Evolutionary conservation across 1,140 invertebrate genomes (phyloP), one percentile per base, ranked within the genome.

Genomic region (Psix sp.): DNA sequence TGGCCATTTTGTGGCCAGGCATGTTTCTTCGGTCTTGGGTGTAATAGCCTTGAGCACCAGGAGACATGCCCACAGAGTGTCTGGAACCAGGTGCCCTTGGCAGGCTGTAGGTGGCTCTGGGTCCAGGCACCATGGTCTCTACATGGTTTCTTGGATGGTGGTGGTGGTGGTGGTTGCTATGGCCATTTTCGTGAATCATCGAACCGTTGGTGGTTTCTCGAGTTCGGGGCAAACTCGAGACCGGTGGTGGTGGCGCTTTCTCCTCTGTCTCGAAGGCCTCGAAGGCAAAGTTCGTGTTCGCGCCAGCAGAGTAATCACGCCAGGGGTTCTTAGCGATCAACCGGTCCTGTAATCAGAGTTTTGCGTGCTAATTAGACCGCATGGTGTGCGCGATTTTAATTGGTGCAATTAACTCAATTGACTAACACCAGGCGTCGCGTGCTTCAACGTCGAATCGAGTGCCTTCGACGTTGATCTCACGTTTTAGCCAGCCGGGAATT

Each of bases 221-320:
- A 80, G 80, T 87, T 81, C 80, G 73, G 7, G 83, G 84, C 14
- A 86, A 57, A 63, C 84, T 83, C 39, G 82, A 84, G 5, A 84
- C 80, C 5, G 84, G 82, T 3, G 84, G 83, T 9, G 82, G 80
- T 3, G 85, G 85, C 6, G 86, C 82, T 77, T 94, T 93, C 77
- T 94, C 93, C 75, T 94, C 93, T n/a, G 90, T 91, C 52, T 94
- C 93, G 80, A 92, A 95, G 0, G 93, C 90, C 73, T 96, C 94
- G 82, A 96, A 96, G 0, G 93, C 94, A 83, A 95, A 95, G 85
- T 96, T 96, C 0, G 93, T 95, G 78, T 94, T 94, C 1, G 92
- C 90, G 9, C 83, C 83, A 0, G 92, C 88, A 1, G 93, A 91
- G 80, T 95, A 96, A 80, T 96, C 94, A 77, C 94, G 94, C 94